Evolutionary conservation across 2,888 invertebrate genomes (phyloP), one percentile per base, ranked within the genome.

Genomic region (Tholera decimalis): DNA sequence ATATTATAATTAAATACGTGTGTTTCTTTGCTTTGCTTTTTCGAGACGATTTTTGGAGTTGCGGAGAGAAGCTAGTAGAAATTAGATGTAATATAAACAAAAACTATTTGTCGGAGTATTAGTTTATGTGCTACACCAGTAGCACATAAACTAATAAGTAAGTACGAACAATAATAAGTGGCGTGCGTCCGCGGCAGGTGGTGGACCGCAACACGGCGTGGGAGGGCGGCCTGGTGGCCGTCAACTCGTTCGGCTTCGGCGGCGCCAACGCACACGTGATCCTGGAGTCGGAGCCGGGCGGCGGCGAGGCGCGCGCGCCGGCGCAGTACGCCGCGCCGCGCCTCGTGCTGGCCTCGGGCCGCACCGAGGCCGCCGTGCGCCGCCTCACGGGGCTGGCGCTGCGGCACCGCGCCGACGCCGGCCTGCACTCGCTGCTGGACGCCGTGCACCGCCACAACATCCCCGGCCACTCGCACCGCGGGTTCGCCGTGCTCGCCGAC

Each of bases 171-270:
- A n/a, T n/a, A n/a, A n/a, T n/a, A n/a, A n/a, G n/a, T n/a, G n/a
- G 5, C 35, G 15, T 33, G 39, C 1, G 20, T 15, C 20, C 3
- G 20, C 4, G n/a, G 61, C 86, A 96, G 96, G 98, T 99, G 54
- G 98, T 99, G 22, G 96, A 97, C 77, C 96, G 97, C 89, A 97
- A 98, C 85, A 97, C 96, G 71, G 97, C 97, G 28, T 99, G 98
- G 98, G 97, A 97, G 59, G 99, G 99, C 53, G 99, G 99, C n/a
- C 96, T 98, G 67, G 97, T 98, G 56, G 99, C 98, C 24, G 93
- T 99, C 33, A 99, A 99, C 95, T 99, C 99, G 9, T 99, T 99
- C 92, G 99, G 99, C 20, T 99, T 99, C 93, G 99, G 99, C 72
- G 99, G 99, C 59, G 98, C 99, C 46, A 99, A 99, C 93, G 98